These are phyloP conservation scores for Dyspetes luteomarginatus DNA, from an alignment of 2,888 invertebrate genomes.

Conservation along the genomic window DNA sequence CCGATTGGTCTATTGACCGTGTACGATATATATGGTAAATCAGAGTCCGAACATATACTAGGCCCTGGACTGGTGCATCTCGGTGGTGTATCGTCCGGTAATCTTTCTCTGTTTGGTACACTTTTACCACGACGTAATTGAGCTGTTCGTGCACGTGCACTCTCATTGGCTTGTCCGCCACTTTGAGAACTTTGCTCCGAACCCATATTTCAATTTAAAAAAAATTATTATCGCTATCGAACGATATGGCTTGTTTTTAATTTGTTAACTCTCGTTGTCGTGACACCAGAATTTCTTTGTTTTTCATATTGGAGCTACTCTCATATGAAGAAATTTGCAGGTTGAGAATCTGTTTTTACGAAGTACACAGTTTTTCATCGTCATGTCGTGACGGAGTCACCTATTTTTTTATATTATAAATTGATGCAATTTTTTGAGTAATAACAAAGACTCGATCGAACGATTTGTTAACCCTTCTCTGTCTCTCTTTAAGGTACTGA, in stretches of 20 bases:
- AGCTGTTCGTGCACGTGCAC: slow-evolving; percentile 70
- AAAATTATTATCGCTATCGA: background rate
- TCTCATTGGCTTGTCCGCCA: slow-evolving; percentile 68
- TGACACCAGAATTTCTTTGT: background rate
- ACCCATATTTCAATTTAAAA: slow-evolving; percentile 78
- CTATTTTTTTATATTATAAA: background rate
- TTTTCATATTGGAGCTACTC: slow-evolving; percentile 9
- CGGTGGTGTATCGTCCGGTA: slow-evolving; percentile 84
- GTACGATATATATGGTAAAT: slow-evolving; percentile 95
- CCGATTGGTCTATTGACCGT: slow-evolving; percentile 95
- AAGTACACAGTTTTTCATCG: background rate
- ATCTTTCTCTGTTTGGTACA: slow-evolving; percentile 79
- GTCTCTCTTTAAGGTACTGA: background rate
- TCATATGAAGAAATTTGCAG: background rate
- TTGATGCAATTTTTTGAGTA: background rate
- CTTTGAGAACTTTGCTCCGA: slow-evolving; percentile 81
- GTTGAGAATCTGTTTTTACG: background rate
- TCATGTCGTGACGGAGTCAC: slow-evolving; percentile 22
- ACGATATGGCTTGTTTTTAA: background rate
- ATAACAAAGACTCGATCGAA: slow-evolving; percentile 7
- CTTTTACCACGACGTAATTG: slow-evolving; percentile 81
- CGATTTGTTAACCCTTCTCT: slow-evolving; percentile 30
- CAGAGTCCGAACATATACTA: slow-evolving; percentile 94
- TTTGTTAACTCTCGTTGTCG: background rate
- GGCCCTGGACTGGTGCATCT: slow-evolving; percentile 93